Evolutionary conservation across 2,797 vertebrate species (phyloP).

Genomic region (Acridotheres tristis): DNA sequence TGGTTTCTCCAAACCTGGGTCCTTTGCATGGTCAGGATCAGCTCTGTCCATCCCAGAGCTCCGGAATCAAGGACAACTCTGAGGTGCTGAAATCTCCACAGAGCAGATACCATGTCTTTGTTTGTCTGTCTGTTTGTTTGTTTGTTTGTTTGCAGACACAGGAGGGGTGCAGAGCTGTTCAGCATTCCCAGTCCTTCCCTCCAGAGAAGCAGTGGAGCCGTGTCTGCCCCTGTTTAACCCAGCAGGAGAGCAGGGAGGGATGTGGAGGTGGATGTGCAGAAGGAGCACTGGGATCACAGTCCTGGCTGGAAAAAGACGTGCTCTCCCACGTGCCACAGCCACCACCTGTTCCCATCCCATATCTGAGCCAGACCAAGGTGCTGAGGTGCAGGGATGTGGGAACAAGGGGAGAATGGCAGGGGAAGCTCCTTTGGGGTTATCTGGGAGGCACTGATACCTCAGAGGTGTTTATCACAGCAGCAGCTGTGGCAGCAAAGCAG

Average conservation of each 20-base stretch:
- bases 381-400: background rate
- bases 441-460: background rate
- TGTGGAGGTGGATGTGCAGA: accelerated
- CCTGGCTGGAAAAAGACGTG: accelerated
- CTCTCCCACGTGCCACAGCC: accelerated
- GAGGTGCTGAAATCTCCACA: accelerated
- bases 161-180: background rate
- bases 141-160: background rate
- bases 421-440: background rate
- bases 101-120: background rate
- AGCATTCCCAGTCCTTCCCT: background rate
- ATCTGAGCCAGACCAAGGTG: background rate
- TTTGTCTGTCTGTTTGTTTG: background rate
- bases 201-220: accelerated
- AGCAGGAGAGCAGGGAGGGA: background rate
- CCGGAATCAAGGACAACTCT: background rate
- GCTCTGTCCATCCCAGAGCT: background rate
- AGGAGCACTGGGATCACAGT: background rate
- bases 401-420: background rate
- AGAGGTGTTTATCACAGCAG: background rate
- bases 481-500: background rate
- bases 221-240: background rate
- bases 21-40: background rate
- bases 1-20: background rate
- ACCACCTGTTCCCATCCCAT: accelerated